These are phyloP conservation scores for Dicycla oo DNA, from an alignment of 2,888 invertebrate species.

Conservation along the genomic window DNA sequence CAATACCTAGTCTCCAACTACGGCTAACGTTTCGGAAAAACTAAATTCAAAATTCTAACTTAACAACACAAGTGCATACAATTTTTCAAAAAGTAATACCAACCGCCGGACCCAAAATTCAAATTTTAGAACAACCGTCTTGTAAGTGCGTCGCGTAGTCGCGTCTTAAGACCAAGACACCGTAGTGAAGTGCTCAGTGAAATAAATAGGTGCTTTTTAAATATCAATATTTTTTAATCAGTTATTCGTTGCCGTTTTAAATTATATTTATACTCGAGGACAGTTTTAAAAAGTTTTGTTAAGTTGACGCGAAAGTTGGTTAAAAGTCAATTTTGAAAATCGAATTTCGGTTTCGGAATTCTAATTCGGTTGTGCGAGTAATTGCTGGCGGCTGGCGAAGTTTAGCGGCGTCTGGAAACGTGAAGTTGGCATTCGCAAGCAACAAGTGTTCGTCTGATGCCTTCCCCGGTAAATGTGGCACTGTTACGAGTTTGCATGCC, in stretches of 20 bases:
- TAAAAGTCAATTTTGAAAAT: constrained; percentile 64
- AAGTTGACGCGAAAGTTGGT: constrained; percentile 60
- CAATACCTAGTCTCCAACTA: constrained; percentile 62
- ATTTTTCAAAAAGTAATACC: constrained; percentile 59
- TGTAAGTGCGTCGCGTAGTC: constrained; percentile 74
- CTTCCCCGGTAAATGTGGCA: constrained; percentile 88
- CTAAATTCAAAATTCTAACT: constrained; percentile 52
- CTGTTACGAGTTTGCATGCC: constrained; percentile 88
- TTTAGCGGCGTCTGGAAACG: constrained; percentile 73
- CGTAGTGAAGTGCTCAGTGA: constrained; percentile 83
- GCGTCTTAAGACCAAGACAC: constrained; percentile 79
- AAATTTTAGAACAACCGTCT: constrained; percentile 70
- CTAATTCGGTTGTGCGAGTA: constrained; percentile 73
- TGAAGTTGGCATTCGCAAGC: constrained; percentile 82
- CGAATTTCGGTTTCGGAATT: constrained; percentile 68
- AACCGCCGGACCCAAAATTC: constrained; percentile 60
- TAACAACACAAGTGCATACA: constrained; percentile 48
- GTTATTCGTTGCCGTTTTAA: constrained; percentile 65
- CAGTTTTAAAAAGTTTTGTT: constrained; percentile 58
- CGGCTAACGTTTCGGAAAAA: constrained; percentile 45
- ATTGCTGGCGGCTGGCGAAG: constrained; percentile 79
- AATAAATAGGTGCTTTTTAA: constrained; percentile 78
- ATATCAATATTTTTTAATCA: constrained; percentile 71
- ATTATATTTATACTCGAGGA: constrained; percentile 59
- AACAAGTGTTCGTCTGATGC: constrained; percentile 89